Conservation (phyloP, 1,140 invertebrate species). For the Zaprionus nigranus region DNA sequence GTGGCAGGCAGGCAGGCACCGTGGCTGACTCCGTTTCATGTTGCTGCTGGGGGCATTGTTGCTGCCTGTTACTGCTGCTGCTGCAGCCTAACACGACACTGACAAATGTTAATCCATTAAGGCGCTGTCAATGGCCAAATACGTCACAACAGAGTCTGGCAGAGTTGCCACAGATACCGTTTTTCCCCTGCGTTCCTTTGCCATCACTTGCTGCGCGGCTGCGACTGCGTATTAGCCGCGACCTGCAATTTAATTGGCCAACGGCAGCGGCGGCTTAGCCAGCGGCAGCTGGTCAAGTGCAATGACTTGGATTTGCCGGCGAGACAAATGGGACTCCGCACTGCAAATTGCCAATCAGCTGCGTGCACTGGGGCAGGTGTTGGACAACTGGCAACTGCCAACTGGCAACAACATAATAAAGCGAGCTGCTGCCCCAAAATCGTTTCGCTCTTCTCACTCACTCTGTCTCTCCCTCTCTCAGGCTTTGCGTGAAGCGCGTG, state of each 20-base stretch:
- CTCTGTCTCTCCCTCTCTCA: background rate
- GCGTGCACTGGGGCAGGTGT: slow-evolving; percentile 72
- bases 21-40: background rate
- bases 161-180: slow-evolving; percentile 2
- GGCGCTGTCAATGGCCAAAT: slow-evolving; percentile 83
- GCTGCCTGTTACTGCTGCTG: slow-evolving; percentile 13
- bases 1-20: background rate
- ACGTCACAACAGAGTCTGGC: slow-evolving; percentile 65
- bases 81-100: slow-evolving; percentile 78
- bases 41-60: slow-evolving; percentile 60
- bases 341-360: slow-evolving; percentile 81
- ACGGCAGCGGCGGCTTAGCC: slow-evolving; percentile 33
- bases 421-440: slow-evolving; percentile 1
- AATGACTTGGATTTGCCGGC: slow-evolving; percentile 44
- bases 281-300: slow-evolving; percentile 48
- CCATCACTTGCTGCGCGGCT: background rate
- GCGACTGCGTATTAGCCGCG: slow-evolving; percentile 42
- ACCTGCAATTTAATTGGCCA: slow-evolving; percentile 49
- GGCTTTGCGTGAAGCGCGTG: slow-evolving; percentile 71
- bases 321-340: slow-evolving; percentile 47
- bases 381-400: slow-evolving; percentile 59
- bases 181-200: background rate
- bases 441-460: background rate
- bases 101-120: slow-evolving; percentile 84
- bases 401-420: slow-evolving; percentile 65